A percentile compares a stretch with the other conserved stretches of the same genome.
phyloP scores from a whole-genome alignment of 64 coral and sea anemone genomes.

The Montipora sp. region DNA sequence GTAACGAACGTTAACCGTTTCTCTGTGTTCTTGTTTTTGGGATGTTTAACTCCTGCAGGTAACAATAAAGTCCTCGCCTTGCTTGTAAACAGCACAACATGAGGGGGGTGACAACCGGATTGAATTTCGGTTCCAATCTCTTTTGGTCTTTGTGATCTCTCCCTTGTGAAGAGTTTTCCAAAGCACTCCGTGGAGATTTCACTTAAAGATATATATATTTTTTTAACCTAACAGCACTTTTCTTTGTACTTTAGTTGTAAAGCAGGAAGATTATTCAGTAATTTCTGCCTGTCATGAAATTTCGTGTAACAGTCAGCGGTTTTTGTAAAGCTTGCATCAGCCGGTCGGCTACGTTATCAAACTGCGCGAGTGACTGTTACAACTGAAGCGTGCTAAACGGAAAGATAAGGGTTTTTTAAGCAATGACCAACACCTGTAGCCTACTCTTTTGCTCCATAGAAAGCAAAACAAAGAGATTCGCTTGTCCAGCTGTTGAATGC shows the following conservation, averaged over 20 bases:
- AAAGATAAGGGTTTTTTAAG: slow-evolving; percentile 25
- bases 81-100: slow-evolving; percentile 29
- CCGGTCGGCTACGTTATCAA: background rate
- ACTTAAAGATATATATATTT: background rate
- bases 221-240: background rate
- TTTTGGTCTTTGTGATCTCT: background rate
- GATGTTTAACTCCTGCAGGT: slow-evolving; percentile 4
- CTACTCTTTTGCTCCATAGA: slow-evolving; percentile 49
- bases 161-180: background rate
- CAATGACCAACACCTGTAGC: slow-evolving; percentile 44
- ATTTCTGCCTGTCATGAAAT: background rate
- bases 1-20: slow-evolving; percentile 49
- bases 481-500: slow-evolving; percentile 57
- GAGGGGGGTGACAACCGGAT: slow-evolving; percentile 2
- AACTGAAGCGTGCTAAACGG: slow-evolving; percentile 9
- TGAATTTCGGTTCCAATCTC: slow-evolving; percentile 22
- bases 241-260: background rate
- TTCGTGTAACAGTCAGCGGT: background rate
- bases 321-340: background rate
- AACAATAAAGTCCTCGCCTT: background rate
- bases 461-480: slow-evolving; percentile 52
- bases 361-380: slow-evolving; percentile 19
- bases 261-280: background rate
- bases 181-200: background rate
- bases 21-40: slow-evolving; percentile 26